Percentiles rank a stretch among this genome's conserved stretches.
Evolutionary conservation across 2,113 vertebrate genomes (phyloP).

Genomic region (Microcebus jonahi): DNA sequence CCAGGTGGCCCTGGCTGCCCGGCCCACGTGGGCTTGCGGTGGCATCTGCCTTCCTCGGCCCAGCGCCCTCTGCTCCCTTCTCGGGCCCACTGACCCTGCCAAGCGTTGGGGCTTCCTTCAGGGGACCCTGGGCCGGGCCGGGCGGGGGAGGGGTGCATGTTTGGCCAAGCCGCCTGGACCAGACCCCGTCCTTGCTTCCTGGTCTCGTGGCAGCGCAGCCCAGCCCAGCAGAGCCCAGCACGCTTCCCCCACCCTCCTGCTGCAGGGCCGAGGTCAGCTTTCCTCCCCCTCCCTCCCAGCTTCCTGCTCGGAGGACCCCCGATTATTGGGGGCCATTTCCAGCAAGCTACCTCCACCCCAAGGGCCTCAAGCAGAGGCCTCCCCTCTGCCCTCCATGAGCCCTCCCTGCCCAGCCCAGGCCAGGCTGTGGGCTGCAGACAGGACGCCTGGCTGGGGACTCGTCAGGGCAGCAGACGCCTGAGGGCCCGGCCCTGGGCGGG

Average conservation of each 20-base stretch:
- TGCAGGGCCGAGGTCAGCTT: neutral
- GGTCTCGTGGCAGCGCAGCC: neutral
- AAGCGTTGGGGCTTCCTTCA: neutral
- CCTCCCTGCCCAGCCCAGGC: neutral
- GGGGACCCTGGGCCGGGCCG: neutral
- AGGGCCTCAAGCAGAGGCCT: accelerated
- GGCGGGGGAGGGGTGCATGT: neutral
- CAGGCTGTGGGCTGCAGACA: neutral
- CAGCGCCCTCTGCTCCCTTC: neutral
- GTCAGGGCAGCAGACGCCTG: neutral
- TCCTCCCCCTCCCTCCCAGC: neutral
- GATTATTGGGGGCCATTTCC: neutral
- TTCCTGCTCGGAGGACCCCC: neutral
- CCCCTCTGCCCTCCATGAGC: accelerated
- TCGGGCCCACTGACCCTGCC: neutral
- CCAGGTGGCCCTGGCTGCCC: neutral
- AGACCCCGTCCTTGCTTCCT: neutral
- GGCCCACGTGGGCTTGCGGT: neutral
- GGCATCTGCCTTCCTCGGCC: neutral
- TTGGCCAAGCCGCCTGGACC: neutral
- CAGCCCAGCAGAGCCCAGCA: neutral
- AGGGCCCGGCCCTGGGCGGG: neutral
- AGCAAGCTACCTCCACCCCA: neutral
- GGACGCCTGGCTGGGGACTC: neutral
- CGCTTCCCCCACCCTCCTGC: neutral